Percentiles rank a stretch among this genome's conserved stretches.
These are phyloP conservation scores for Lipophrys pholis DNA, from an alignment of 2,113 vertebrate genomes.

Conservation along the genomic window DNA sequence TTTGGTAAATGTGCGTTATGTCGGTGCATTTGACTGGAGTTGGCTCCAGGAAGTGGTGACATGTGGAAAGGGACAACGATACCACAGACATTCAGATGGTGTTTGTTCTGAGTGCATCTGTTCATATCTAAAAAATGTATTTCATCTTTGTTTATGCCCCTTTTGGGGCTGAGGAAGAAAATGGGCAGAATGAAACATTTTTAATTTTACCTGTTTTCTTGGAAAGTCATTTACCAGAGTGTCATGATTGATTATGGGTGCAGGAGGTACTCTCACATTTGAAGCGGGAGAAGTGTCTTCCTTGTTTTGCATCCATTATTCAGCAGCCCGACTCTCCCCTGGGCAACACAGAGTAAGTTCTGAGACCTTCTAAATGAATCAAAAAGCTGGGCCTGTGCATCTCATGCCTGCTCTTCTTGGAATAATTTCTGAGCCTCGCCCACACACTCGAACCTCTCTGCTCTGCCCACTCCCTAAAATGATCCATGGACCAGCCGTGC, in stretches of 20 bases:
- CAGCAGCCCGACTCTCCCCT: slow-evolving; percentile 49
- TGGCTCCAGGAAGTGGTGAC: neutral
- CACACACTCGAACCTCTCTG: slow-evolving; percentile 20
- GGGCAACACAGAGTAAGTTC: slow-evolving; percentile 59
- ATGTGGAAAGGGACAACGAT: neutral
- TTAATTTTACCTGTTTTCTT: slow-evolving; percentile 1
- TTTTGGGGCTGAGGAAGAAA: neutral
- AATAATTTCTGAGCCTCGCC: slow-evolving; percentile 22
- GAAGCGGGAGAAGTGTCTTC: slow-evolving; percentile 38
- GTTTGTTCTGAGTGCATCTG: neutral
- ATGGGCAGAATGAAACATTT: neutral
- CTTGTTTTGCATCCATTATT: slow-evolving; percentile 75
- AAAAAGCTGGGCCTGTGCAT: slow-evolving; percentile 48
- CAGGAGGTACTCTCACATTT: slow-evolving; percentile 37
- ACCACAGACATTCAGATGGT: neutral
- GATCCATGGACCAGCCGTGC: slow-evolving; percentile 44
- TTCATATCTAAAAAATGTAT: neutral
- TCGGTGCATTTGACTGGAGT: neutral
- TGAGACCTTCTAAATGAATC: slow-evolving; percentile 70
- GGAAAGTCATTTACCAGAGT: neutral
- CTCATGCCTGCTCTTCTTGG: slow-evolving; percentile 26
- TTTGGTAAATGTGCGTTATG: neutral
- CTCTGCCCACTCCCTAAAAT: slow-evolving; percentile 35
- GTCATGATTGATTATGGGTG: slow-evolving; percentile 14
- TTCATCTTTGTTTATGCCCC: neutral